Percentiles rank a stretch among this genome's conserved stretches.
phyloP scores from a whole-genome alignment of 2,797 vertebrate species.

The Microctenopoma steveboyesi region DNA sequence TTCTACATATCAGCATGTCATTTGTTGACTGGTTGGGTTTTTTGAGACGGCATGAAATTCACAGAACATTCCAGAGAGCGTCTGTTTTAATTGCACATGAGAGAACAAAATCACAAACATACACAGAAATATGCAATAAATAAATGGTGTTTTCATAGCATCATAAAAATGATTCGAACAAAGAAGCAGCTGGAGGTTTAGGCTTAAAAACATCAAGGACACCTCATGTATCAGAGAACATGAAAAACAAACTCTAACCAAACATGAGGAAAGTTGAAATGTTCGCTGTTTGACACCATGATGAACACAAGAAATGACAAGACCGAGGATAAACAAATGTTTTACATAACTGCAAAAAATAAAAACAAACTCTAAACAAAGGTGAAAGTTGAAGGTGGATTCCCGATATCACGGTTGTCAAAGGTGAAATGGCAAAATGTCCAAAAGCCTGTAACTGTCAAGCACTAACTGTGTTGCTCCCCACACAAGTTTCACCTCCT shows the following conservation, averaged over 20 bases:
- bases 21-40: conserved; percentile 1
- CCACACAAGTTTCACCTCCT: conserved; percentile 62
- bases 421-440: conserved; percentile 19
- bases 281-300: neutral
- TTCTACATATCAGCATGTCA: conserved; percentile 15
- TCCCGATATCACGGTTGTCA: neutral
- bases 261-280: neutral
- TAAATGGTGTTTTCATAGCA: neutral
- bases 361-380: neutral
- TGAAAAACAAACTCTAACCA: neutral
- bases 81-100: conserved; percentile 14
- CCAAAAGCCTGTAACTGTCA: conserved; percentile 13
- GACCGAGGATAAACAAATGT: neutral
- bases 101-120: neutral
- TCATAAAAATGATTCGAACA: conserved; percentile 9
- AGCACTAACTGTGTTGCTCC: conserved; percentile 11
- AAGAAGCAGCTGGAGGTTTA: neutral
- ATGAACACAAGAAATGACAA: neutral
- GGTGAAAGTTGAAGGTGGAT: neutral
- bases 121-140: conserved; percentile 21
- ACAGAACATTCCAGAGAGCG: neutral
- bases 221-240: neutral
- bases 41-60: conserved; percentile 1
- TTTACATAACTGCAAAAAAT: neutral
- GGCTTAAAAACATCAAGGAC: neutral